Base-by-base conservation (phyloP, 2,113 vertebrate genomes). In the Chloropsis cyanopogon region DNA sequence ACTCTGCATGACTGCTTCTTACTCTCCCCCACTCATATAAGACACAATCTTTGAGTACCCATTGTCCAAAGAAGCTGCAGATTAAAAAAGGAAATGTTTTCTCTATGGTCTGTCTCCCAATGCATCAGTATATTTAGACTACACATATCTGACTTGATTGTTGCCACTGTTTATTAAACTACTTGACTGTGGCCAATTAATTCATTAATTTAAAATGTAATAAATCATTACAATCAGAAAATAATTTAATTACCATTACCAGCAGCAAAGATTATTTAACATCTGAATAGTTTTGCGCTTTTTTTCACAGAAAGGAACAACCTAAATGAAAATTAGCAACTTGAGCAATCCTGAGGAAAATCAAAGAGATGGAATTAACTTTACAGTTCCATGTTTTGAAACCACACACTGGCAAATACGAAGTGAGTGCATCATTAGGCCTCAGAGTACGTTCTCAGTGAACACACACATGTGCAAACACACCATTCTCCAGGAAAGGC, bases 291-390 rank as follows among this genome's bases (percentile, higher is more conserved):
- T 7, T 56, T 39, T 5, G 35, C 3, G 35, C 2, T 35, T 72
- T 76, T 41, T 79, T 93, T 49, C 75, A 69, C 22, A 72, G 18
- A 85, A 54, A 90, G 13, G 28, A 91, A 72, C 19, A 56, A 61
- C 23, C 25, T 42, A 91, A 81, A 90, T 86, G 72, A 88, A 95
- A 97, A 94, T 81, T 47, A 95, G 60, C 54, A 91, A 69, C 60
- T 93, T 59, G 69, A 88, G 42, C 44, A 93, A 76, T 69, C 82
- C 88, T 31, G n/a, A 94, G 60, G 52, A 91, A 91, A 82, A 90
- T 46, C 47, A 92, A 54, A 52, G 60, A 57, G 37, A 56, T 71
- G 19, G 52, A 93, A 42, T 46, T 50, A 28, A 59, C 29, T 42
- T 52, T 52, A 53, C 17, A 95, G 70, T 8, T 81, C 35, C 26